Evolutionary conservation across 2,797 vertebrate species (phyloP), one percentile per base, ranked within the genome.

Genomic region (Petrocephalus schoutedeni): DNA sequence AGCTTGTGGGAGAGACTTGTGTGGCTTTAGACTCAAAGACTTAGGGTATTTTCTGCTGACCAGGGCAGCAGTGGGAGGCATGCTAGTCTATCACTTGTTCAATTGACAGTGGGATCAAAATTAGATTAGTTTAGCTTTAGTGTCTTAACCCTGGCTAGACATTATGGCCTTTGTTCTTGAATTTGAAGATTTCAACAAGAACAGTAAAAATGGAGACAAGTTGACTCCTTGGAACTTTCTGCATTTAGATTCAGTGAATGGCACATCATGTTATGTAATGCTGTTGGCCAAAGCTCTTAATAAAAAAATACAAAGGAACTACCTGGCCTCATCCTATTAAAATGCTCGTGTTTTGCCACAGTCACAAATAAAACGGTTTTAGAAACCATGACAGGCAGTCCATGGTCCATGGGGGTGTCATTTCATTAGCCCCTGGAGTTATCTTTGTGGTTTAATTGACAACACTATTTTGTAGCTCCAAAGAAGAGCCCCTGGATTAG

Each of bases 21-120:
- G 77, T 77, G 45, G 87, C 77, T 59, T 83, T 53, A 49, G 57
- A 19, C 41, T 57, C 77, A 45, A 56, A 58, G 87, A 61, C n/a
- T 32, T 28, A 64, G 21, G 87, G 21, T 56, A 16, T 41, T 61
- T 83, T 88, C n/a, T 57, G 74, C 87, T 88, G 87, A 88, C 57
- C 77, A 53, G 77, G 57, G 56, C n/a, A 41, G 28, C 12, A 45
- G 77, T 59, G 77, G 87, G 77, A 84, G 77, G 87, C 41, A 64
- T 21, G 21, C 82, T 88, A 88, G 74, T 88, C 57, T 77, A 88
- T 88, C 87, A 83, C 36, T 88, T 61, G 74, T 84, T 83, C 74
- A 84, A 57, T 51, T 80, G 87, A 83, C 87, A 83, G 87, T 88
- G 77, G 87, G 87, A 88, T 88, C 74, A 88, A 77, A 88, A 88